Conservation (phyloP, 1,140 invertebrate genomes). For the Cotesia chilonis region DNA sequence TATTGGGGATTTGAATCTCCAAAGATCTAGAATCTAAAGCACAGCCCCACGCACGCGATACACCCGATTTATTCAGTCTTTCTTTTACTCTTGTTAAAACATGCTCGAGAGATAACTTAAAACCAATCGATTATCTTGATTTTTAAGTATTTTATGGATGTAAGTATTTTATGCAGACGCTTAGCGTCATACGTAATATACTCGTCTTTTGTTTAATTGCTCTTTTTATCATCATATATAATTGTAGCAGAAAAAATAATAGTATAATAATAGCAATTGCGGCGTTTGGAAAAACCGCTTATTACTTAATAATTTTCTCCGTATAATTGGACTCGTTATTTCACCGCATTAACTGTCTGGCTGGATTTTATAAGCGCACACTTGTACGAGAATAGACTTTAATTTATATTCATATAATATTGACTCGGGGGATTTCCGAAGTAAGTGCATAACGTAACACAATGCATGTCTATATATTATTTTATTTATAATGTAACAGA, state of each 20-base stretch:
- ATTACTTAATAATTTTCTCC: not conserved
- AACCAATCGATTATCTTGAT: slow-evolving; percentile 15
- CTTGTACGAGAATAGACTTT: not conserved
- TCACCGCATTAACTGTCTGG: not conserved
- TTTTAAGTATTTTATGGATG: not conserved
- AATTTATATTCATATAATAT: slow-evolving; percentile 25
- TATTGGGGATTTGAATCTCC: slow-evolving; percentile 7
- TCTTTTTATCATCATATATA: not conserved
- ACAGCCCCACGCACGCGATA: slow-evolving; percentile 25
- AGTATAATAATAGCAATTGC: not conserved
- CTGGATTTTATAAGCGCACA: too few relatives aligned
- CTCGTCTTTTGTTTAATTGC: not conserved
- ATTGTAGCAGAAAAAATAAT: not conserved
- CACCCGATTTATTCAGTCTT: slow-evolving; percentile 32
- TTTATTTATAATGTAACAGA: not conserved
- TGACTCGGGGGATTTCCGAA: slow-evolving; percentile 20
- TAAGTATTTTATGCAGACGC: not conserved
- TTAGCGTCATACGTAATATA: slow-evolving; percentile 9
- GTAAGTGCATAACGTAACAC: not conserved
- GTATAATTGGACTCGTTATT: slow-evolving; percentile 9
- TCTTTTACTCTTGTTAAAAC: slow-evolving; percentile 30
- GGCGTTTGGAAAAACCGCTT: slow-evolving; percentile 4
- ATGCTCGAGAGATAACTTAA: slow-evolving; percentile 13
- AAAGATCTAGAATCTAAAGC: not conserved
- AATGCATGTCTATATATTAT: too few relatives aligned